Evolutionary conservation across 2,113 vertebrate species (phyloP).

Genomic region (Empidonax traillii): DNA sequence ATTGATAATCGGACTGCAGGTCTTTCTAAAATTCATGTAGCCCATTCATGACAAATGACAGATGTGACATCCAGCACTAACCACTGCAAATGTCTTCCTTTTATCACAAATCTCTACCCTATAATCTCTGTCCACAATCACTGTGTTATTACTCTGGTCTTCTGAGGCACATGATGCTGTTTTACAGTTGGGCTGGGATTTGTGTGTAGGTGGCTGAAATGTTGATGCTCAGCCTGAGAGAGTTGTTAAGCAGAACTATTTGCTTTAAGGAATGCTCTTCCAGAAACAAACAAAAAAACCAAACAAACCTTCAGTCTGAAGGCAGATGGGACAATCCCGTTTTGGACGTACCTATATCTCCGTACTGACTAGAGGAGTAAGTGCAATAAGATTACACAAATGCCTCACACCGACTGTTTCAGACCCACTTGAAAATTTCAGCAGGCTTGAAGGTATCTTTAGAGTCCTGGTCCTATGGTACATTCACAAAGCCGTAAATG

Average conservation of each 20-base stretch:
- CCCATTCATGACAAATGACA: neutral
- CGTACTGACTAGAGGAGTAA: fast-evolving
- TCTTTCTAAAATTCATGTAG: neutral
- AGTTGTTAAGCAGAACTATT: neutral
- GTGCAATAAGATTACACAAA: neutral
- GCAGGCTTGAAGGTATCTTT: neutral
- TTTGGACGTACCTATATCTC: neutral
- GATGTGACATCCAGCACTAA: neutral
- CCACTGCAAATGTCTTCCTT: neutral
- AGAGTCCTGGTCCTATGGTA: neutral
- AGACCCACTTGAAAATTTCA: neutral
- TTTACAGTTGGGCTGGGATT: neutral
- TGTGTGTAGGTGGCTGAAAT: neutral
- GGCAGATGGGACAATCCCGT: neutral
- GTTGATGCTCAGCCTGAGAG: neutral
- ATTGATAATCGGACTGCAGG: neutral
- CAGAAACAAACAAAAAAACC: neutral
- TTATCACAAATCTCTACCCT: neutral
- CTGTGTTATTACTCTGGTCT: neutral
- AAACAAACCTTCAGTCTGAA: neutral
- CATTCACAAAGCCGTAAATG: too few relatives aligned
- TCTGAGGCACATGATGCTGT: fast-evolving
- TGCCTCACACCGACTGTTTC: too few relatives aligned
- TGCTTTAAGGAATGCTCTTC: neutral
- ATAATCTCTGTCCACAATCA: fast-evolving